phyloP scores from a whole-genome alignment of 2,113 vertebrate genomes.

The Apistogramma diplotaenia region DNA sequence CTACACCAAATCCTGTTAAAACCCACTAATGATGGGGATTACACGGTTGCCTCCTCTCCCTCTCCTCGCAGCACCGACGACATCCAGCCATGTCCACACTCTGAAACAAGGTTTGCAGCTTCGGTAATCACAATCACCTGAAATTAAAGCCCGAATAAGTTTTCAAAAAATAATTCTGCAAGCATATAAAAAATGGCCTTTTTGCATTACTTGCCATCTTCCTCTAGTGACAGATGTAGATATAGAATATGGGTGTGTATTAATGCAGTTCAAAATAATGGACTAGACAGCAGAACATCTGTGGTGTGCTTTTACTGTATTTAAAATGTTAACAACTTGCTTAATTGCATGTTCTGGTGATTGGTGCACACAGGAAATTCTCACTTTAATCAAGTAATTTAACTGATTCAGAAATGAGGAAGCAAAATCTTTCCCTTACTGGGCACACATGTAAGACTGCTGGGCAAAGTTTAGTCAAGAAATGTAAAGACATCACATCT shows the following conservation, averaged over 20 bases:
- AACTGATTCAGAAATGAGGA: neutral
- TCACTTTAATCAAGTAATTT: neutral
- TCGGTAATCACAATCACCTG: constrained; percentile 35
- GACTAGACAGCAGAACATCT: neutral
- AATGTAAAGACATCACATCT: neutral
- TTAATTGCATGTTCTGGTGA: neutral
- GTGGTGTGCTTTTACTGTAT: neutral
- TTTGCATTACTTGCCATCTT: too few species aligned
- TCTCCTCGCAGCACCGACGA: constrained; percentile 31
- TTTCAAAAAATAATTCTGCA: neutral
- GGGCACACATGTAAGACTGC: neutral
- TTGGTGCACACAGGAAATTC: neutral
- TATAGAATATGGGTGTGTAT: neutral
- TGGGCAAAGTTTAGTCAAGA: neutral
- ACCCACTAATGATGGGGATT: constrained; percentile 77
- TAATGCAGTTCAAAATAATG: neutral
- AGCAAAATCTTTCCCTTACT: neutral
- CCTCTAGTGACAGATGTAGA: neutral
- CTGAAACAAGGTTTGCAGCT: constrained; percentile 40
- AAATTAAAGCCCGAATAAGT: constrained; percentile 20
- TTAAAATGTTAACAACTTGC: neutral
- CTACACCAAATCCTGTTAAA: constrained; percentile 76
- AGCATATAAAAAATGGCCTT: neutral
- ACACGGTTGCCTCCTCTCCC: constrained; percentile 63
- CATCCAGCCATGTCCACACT: constrained; percentile 55